Percentiles rank a stretch among this genome's conserved stretches.
Evolutionary conservation across 1,140 invertebrate genomes (phyloP).

Genomic region (Scaptomyza graminum): DNA sequence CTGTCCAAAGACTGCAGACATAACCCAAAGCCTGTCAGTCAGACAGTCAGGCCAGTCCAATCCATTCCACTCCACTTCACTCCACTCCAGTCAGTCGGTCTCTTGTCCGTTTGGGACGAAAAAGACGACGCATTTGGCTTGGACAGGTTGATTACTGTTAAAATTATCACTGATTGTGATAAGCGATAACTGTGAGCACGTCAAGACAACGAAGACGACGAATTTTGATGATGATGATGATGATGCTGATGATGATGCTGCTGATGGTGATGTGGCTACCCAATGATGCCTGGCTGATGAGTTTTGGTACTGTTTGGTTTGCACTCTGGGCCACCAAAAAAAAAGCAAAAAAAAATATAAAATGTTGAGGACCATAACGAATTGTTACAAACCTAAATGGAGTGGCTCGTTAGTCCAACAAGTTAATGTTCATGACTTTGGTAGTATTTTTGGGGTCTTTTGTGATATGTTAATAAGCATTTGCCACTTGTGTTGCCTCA

Average conservation of each 20-base stretch:
- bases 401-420: conserved; percentile 79
- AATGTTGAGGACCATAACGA: conserved; percentile 64
- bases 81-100: conserved; percentile 5
- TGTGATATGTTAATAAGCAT: conserved; percentile 81
- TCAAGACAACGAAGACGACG: conserved; percentile 46
- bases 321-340: conserved; percentile 9
- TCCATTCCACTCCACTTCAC: background rate
- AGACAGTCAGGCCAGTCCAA: conserved; percentile 1
- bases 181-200: conserved; percentile 81
- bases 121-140: conserved; percentile 46
- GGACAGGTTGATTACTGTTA: conserved; percentile 83
- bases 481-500: conserved; percentile 62
- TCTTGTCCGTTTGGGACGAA: conserved; percentile 15
- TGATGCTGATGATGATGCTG: conserved; percentile 35
- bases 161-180: conserved; percentile 83
- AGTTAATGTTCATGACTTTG: conserved; percentile 64
- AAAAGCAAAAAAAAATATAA: no score
- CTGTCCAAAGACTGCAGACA: conserved; percentile 51
- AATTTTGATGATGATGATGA: conserved; percentile 53
- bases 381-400: conserved; percentile 80
- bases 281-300: conserved; percentile 11
- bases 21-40: conserved; percentile 24
- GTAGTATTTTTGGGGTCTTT: conserved; percentile 35
- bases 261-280: conserved; percentile 15
- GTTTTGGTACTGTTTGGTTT: conserved; percentile 53